Evolutionary conservation across 2,888 invertebrate species (phyloP).

Genomic region (Drosophila paramelanica): DNA sequence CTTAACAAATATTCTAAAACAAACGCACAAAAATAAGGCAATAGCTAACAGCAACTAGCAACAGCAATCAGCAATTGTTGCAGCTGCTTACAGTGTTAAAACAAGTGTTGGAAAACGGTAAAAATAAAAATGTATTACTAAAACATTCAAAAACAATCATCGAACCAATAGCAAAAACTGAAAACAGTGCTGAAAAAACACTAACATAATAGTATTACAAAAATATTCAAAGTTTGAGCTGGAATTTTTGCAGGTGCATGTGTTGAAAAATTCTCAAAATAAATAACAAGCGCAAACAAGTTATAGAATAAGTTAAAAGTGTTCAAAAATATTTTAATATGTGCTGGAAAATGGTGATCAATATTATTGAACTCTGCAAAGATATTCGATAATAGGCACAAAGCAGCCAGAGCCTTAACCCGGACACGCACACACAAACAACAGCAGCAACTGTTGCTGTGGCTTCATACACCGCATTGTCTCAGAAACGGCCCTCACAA

Average conservation of each 20-base stretch:
- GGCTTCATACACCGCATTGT: slow-evolving; percentile 18
- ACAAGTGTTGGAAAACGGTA: neutral
- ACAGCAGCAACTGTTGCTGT: slow-evolving; percentile 30
- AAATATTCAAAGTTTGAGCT: neutral
- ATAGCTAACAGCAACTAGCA: neutral
- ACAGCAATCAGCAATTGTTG: neutral
- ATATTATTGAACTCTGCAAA: neutral
- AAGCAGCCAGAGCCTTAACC: slow-evolving; percentile 1
- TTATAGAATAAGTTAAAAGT: neutral
- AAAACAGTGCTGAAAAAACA: neutral
- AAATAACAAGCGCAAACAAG: neutral
- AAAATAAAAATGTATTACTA: too few relatives aligned
- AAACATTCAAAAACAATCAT: neutral
- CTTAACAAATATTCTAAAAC: neutral
- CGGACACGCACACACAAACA: neutral
- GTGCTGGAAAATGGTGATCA: neutral
- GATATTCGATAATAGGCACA: slow-evolving; percentile 7
- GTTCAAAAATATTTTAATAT: neutral
- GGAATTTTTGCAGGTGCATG: too few relatives aligned
- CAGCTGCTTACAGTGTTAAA: neutral
- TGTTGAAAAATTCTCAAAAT: neutral
- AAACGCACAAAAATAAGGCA: slow-evolving; percentile 1
- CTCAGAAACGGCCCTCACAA: slow-evolving; percentile 74
- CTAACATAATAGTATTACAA: neutral
- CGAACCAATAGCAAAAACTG: neutral